Percentiles rank a stretch among this genome's conserved stretches.
phyloP scores from a whole-genome alignment of 2,113 vertebrate genomes.

The Serilophus lunatus region DNA sequence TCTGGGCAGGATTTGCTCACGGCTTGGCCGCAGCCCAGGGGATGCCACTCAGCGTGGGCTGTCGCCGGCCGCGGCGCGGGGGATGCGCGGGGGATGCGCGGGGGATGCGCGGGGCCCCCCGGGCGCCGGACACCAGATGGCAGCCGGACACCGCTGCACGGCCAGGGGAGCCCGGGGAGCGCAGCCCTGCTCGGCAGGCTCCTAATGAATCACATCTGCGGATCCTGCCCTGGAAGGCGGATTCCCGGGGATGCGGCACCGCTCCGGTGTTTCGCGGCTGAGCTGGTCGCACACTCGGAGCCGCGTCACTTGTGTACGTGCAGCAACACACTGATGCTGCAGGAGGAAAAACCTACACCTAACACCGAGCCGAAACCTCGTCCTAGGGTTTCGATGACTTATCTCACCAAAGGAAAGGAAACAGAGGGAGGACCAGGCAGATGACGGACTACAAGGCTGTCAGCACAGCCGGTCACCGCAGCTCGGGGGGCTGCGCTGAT shows the following conservation, averaged over 20 bases:
- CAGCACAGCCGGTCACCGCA: rapidly evolving
- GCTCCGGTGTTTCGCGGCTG: background rate
- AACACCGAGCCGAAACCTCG: background rate
- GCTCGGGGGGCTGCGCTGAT: background rate
- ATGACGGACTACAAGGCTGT: rapidly evolving
- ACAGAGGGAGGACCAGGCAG: rapidly evolving
- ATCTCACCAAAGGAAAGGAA: background rate
- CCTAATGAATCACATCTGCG: background rate
- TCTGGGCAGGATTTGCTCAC: background rate
- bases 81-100: background rate
- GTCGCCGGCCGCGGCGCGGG: background rate
- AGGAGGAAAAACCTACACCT: background rate
- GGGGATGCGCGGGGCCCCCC: background rate
- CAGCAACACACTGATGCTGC: background rate
- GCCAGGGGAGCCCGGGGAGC: background rate
- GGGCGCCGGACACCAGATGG: constrained; percentile 14
- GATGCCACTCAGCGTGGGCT: background rate
- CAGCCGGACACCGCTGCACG: constrained; percentile 31
- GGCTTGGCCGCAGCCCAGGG: background rate
- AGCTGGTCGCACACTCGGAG: background rate
- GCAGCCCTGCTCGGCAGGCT: background rate
- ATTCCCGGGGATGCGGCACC: background rate
- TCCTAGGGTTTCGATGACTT: no score
- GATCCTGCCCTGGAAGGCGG: background rate
- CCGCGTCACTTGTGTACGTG: background rate